Base-by-base conservation (phyloP, 2,888 invertebrate genomes). In the Eupeodes latifasciatus region DNA sequence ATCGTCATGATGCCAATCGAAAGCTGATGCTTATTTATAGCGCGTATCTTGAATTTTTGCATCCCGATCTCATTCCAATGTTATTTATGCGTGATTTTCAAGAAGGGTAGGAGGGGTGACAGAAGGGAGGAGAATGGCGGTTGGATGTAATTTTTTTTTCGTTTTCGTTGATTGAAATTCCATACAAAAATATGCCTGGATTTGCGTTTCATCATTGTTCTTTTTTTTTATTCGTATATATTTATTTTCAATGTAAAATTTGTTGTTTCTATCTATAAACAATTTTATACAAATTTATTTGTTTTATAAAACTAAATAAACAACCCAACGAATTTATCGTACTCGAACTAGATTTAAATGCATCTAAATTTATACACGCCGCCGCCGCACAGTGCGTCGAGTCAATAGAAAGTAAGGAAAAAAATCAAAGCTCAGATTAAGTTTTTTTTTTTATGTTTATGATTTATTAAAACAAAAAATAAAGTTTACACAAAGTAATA, bases 341-440 rank as follows among this genome's bases (percentile, higher is more conserved):
- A 19, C 51, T 78, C 85, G 78, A 81, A 81, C 72, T 69, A 62
- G 66, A 69, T 78, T 78, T 81, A 81, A 81, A 77, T 74, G 44
- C 57, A 79, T 53, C 78, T 86, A 86, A 86, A 82, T 82, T 59
- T 85, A 86, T 59, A 59, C 27, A 27, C 27, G 27, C 27, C 27
- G 27, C 27, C 3, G 1, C 12, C n/a, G n/a, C n/a, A n/a, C n/a
- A n/a, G n/a, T n/a, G n/a, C n/a, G n/a, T n/a, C n/a, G n/a, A n/a
- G n/a, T n/a, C n/a, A n/a, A n/a, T n/a, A n/a, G n/a, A n/a, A n/a
- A n/a, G n/a, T n/a, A n/a, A n/a, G n/a, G n/a, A n/a, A n/a, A n/a
- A n/a, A n/a, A n/a, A n/a, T n/a, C n/a, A n/a, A n/a, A n/a, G n/a
- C n/a, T n/a, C n/a, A n/a, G n/a, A n/a, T n/a, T n/a, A n/a, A n/a